Evolutionary conservation across 2,888 invertebrate genomes (phyloP), one percentile per base, ranked within the genome.

Genomic region (Volucella zonaria): DNA sequence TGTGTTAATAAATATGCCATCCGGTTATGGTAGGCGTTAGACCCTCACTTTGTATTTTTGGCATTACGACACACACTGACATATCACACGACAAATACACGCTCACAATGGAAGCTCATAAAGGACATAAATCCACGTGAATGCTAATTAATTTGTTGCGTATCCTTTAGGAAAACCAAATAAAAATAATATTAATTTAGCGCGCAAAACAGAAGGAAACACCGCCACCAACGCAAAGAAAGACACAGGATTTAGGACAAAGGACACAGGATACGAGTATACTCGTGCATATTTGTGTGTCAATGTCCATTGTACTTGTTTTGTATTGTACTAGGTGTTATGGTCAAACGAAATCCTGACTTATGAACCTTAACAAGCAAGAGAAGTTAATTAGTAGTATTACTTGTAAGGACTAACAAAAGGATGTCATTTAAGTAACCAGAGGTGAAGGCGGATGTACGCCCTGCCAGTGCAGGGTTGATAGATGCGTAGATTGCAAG

Each of bases 61-160:
- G 9, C 10, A 15, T 15, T 47, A 40, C 31, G 10, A 1, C 58
- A 61, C 42, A 8, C 11, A 18, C 12, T 8, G 18, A 12, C 1
- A 18, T 8, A 31, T 3, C 3, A 62, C 14, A 6, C 15, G 1
- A 31, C 49, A 49, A 6, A 56, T 12, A 23, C 45, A 45, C 12
- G n/a, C 8, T 23, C 54, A 15, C 31, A 42, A 31, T 31, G 31
- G 4, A 31, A 31, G 6, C 31, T 31, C 31, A 31, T 31, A 31
- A 6, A 23, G 42, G 4, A 56, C 66, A 82, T 82, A 76, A 82
- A 77, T 82, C 77, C 62, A 73, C 56, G 67, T 73, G 61, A 71
- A 77, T 73, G 62, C 61, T 82, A 82, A 82, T 82, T 82, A 77
- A 73, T 77, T 67, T 67, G 67, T 38, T 71, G 61, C 73, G 52